Percentiles rank a stretch among this genome's conserved stretches.
phyloP scores from a whole-genome alignment of 2,113 vertebrate species.

The Lepisosteus oculatus region DNA sequence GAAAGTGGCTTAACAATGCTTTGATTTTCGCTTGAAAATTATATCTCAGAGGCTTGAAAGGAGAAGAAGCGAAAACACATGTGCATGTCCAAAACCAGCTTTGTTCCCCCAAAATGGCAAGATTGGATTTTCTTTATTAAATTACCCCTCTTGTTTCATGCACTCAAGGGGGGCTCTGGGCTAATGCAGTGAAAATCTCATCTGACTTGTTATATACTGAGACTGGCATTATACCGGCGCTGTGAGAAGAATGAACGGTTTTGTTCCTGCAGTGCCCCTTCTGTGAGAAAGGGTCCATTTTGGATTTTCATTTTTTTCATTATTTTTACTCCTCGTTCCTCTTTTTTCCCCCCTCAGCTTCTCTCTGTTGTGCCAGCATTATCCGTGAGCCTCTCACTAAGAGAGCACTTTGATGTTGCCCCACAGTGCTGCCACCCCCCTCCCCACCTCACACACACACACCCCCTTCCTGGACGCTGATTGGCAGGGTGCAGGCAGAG shows the following conservation, averaged over 20 bases:
- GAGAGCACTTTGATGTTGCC: slow-evolving; percentile 91
- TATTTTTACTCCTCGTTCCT: slow-evolving; percentile 63
- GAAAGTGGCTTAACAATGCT: slow-evolving; percentile 42
- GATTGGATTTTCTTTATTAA: slow-evolving; percentile 85
- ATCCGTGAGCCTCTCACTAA: slow-evolving; percentile 83
- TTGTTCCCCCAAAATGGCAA: slow-evolving; percentile 74
- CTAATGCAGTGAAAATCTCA: slow-evolving; percentile 67
- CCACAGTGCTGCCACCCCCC: slow-evolving; percentile 63
- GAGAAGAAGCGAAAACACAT: slow-evolving; percentile 56
- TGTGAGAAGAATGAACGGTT: slow-evolving; percentile 84
- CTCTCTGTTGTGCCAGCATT: slow-evolving; percentile 87
- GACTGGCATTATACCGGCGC: slow-evolving; percentile 78
- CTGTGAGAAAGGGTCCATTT: slow-evolving; percentile 71
- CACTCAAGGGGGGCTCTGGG: slow-evolving; percentile 84
- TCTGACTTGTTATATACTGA: slow-evolving; percentile 62
- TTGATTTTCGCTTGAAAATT: slow-evolving; percentile 67
- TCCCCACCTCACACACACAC: slow-evolving; percentile 20
- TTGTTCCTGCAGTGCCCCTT: slow-evolving; percentile 79
- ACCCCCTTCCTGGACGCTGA: slow-evolving; percentile 71
- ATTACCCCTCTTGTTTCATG: slow-evolving; percentile 95
- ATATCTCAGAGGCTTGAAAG: slow-evolving; percentile 42
- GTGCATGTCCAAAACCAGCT: slow-evolving; percentile 71
- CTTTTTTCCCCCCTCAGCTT: slow-evolving; percentile 71
- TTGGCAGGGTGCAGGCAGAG: slow-evolving; percentile 79
- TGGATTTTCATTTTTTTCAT: slow-evolving; percentile 61